phyloP scores from a whole-genome alignment of 1,140 invertebrate species.

The Ptiloglossa arizonensis region DNA sequence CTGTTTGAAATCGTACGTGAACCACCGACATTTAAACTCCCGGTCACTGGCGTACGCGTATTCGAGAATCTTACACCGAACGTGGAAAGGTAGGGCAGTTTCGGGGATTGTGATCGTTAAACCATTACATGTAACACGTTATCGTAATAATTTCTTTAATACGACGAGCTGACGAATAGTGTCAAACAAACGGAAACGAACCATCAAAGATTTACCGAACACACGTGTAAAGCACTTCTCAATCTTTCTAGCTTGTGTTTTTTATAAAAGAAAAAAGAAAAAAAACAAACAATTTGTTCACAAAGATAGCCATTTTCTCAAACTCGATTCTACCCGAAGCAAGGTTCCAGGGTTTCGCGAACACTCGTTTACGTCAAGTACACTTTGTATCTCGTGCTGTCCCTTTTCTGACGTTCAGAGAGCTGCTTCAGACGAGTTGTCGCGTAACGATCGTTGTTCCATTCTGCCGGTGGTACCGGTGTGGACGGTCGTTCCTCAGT shows the following conservation, averaged over 20 bases:
- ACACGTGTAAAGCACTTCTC: neutral
- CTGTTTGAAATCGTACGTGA: neutral
- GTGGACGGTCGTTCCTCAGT: conserved; percentile 63
- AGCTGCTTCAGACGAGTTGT: conserved; percentile 46
- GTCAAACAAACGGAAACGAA: neutral
- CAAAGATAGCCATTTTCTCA: neutral
- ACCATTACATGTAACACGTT: conserved; percentile 26
- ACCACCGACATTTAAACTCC: neutral
- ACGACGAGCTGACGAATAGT: neutral
- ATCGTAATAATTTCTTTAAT: conserved; percentile 2
- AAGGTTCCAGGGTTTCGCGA: neutral
- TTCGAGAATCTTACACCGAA: conserved; percentile 6
- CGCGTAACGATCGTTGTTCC: conserved; percentile 50
- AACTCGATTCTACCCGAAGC: neutral
- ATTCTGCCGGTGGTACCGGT: conserved; percentile 60
- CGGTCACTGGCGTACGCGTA: neutral
- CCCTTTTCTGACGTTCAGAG: conserved; percentile 58
- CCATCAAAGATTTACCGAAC: no score
- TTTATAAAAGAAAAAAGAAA: neutral
- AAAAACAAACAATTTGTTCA: no score
- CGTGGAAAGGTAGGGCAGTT: neutral
- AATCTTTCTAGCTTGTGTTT: neutral
- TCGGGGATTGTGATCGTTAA: neutral
- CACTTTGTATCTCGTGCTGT: conserved; percentile 73
- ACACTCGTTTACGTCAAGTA: conserved; percentile 64